phyloP scores from a whole-genome alignment of 2,888 invertebrate genomes.

The Desoria tigrina region DNA sequence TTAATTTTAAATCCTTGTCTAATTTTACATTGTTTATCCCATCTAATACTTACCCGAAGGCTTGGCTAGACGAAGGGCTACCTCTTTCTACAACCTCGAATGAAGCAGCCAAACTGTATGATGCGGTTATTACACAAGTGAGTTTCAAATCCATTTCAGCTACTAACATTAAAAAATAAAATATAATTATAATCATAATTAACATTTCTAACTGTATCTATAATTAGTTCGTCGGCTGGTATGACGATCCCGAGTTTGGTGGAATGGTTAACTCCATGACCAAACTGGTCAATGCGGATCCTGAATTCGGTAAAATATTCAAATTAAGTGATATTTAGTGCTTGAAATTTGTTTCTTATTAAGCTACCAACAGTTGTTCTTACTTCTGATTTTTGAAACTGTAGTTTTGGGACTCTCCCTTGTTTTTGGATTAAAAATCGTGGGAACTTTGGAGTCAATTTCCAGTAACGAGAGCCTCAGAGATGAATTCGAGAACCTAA shows the following conservation, averaged over 20 bases:
- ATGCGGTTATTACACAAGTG: constrained; percentile 27
- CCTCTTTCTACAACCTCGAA: constrained; percentile 13
- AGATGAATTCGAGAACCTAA: background rate
- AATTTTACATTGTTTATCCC: no score
- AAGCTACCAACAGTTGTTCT: background rate
- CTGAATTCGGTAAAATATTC: constrained; percentile 19
- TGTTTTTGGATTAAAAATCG: background rate
- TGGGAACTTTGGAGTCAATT: constrained; percentile 8
- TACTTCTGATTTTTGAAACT: no score
- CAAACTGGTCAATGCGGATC: constrained; percentile 15
- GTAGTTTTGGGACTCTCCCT: background rate
- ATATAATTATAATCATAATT: background rate
- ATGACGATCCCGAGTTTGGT: constrained; percentile 21
- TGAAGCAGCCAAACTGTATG: constrained; percentile 27
- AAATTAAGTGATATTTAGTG: background rate
- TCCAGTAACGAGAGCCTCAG: background rate
- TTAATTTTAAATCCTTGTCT: no score
- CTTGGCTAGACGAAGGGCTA: constrained; percentile 23
- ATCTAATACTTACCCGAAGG: no score
- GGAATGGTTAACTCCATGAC: constrained; percentile 15
- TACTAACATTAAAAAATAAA: no score
- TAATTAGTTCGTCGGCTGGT: constrained; percentile 24
- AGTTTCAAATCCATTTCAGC: no score
- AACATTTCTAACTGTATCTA: background rate
- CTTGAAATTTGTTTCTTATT: background rate